These are phyloP conservation scores for Menidia menidia DNA, from an alignment of 2,797 vertebrate genomes.

Conservation along the genomic window DNA sequence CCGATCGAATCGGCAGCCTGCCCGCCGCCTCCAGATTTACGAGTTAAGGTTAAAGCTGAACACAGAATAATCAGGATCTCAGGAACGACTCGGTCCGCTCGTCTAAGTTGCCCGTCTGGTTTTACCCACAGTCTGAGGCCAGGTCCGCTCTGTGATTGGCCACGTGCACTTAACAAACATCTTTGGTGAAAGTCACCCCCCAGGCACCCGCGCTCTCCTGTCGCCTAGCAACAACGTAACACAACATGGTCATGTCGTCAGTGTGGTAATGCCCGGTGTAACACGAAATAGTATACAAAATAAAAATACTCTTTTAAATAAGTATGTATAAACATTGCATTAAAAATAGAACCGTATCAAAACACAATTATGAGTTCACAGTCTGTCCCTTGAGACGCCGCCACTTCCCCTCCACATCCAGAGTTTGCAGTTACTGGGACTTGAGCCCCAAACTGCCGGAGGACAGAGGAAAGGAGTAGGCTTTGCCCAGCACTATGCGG, in stretches of 20 bases:
- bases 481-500: slow-evolving; percentile 96
- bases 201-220: slow-evolving; percentile 65
- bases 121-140: slow-evolving; percentile 43
- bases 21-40: slow-evolving; percentile 9
- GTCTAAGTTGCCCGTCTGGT: slow-evolving; percentile 27
- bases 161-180: slow-evolving; percentile 66
- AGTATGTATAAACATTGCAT: slow-evolving; percentile 95
- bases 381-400: slow-evolving; percentile 66
- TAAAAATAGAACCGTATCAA: slow-evolving; percentile 99
- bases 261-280: slow-evolving; percentile 79
- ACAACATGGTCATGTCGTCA: slow-evolving; percentile 69
- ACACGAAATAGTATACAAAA: slow-evolving; percentile 97
- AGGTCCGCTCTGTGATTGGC: slow-evolving; percentile 48
- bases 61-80: slow-evolving; percentile 30
- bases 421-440: slow-evolving; percentile 83
- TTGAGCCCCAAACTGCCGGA: slow-evolving; percentile 88
- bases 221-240: slow-evolving; percentile 66
- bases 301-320: slow-evolving; percentile 99
- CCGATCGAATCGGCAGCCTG: slow-evolving; percentile 4
- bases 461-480: slow-evolving; percentile 92
- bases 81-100: slow-evolving; percentile 31
- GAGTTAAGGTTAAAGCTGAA: slow-evolving; percentile 12
- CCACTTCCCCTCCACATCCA: slow-evolving; percentile 19
- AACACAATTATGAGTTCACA: slow-evolving; percentile 89
- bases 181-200: slow-evolving; percentile 78